Percentiles rank a stretch among this genome's conserved stretches.
These are phyloP conservation scores for Hirudo medicinalis DNA, from an alignment of 1,140 invertebrate genomes.

Conservation along the genomic window DNA sequence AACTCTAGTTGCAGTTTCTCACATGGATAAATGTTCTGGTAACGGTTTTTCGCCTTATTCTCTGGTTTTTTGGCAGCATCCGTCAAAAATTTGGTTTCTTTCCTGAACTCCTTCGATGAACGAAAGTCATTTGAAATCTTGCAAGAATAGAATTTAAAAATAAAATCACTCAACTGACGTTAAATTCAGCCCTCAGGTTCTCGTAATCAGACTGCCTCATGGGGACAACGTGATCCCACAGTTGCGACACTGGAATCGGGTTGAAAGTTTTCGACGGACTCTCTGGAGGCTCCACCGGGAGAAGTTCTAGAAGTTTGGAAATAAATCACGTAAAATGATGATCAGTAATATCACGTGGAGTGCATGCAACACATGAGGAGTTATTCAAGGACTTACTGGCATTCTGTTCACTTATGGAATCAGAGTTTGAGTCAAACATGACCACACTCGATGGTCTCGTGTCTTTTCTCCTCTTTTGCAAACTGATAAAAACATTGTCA, in stretches of 20 bases:
- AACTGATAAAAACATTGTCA: too few species aligned
- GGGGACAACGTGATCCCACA: slow-evolving; percentile 25
- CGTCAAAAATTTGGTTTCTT: slow-evolving; percentile 31
- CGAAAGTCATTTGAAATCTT: neutral
- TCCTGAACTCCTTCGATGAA: slow-evolving; percentile 32
- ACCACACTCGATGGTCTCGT: neutral
- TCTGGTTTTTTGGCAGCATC: slow-evolving; percentile 45
- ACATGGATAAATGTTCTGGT: slow-evolving; percentile 89
- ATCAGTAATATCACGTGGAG: too few species aligned
- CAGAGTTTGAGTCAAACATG: neutral
- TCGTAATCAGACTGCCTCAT: slow-evolving; percentile 19
- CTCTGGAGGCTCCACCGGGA: too few species aligned
- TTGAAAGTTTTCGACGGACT: slow-evolving; percentile 9
- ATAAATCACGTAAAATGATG: too few species aligned
- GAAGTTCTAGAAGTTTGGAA: too few species aligned
- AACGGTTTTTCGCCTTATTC: slow-evolving; percentile 84
- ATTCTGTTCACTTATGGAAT: slow-evolving; percentile 13
- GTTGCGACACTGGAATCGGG: slow-evolving; percentile 25
- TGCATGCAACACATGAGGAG: too few species aligned
- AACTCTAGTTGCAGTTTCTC: too few species aligned
- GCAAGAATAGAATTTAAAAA: neutral
- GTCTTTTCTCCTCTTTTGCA: neutral
- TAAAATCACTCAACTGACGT: neutral
- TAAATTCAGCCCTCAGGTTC: slow-evolving; percentile 22
- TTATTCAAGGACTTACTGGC: neutral